phyloP scores from a whole-genome alignment of 2,797 vertebrate genomes.

The Prionace glauca region DNA sequence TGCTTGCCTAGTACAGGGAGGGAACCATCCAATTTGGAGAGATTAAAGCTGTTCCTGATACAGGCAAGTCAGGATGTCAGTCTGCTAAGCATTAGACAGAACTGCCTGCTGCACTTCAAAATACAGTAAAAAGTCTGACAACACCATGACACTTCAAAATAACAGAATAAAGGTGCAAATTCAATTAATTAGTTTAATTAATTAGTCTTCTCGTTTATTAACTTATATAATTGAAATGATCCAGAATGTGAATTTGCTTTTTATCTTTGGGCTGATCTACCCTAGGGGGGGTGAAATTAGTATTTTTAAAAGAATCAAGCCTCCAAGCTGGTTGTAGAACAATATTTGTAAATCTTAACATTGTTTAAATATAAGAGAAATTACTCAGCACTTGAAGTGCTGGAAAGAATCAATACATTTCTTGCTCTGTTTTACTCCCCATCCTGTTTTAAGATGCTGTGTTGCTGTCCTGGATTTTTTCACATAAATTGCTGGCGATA shows the following conservation, averaged over 20 bases:
- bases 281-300: not conserved
- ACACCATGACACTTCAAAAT: not conserved
- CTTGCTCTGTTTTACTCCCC: too few relatives aligned
- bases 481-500: not conserved
- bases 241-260: not conserved
- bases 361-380: not conserved
- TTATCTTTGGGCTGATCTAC: not conserved
- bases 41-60: not conserved
- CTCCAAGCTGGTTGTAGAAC: not conserved
- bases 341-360: not conserved
- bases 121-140: not conserved
- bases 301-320: not conserved
- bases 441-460: not conserved
- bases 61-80: conserved; percentile 8
- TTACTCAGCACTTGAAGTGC: not conserved
- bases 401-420: not conserved
- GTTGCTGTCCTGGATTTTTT: not conserved
- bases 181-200: too few relatives aligned
- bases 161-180: not conserved
- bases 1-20: not conserved
- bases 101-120: not conserved
- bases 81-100: not conserved
- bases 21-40: not conserved
- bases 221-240: not conserved
- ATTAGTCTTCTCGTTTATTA: not conserved